These are phyloP conservation scores for Teleogryllus occipitalis DNA, from an alignment of 1,140 invertebrate genomes.

Conservation along the genomic window DNA sequence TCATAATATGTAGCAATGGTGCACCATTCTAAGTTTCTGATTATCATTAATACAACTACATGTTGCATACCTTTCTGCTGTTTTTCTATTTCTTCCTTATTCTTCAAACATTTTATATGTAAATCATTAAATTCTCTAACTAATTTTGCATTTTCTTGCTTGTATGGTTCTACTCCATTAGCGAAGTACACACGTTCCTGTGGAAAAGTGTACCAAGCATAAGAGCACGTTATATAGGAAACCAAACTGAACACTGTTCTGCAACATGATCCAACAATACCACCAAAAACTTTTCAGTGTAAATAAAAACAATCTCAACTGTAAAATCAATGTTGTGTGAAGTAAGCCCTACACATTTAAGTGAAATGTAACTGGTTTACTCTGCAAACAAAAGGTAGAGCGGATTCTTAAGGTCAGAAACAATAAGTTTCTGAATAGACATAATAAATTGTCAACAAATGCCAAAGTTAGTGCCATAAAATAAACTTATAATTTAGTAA, in stretches of 20 bases:
- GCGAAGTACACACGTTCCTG: slow-evolving; percentile 29
- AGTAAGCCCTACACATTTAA: too few relatives aligned
- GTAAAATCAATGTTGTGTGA: too few relatives aligned
- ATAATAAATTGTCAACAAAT: background rate
- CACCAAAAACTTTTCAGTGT: too few relatives aligned
- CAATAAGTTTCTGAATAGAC: background rate
- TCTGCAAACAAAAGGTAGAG: too few relatives aligned
- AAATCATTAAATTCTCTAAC: slow-evolving; percentile 63
- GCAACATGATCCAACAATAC: too few relatives aligned
- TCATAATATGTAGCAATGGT: background rate
- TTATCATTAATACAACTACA: background rate
- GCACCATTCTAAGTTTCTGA: background rate
- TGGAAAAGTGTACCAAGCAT: background rate
- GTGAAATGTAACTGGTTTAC: too few relatives aligned
- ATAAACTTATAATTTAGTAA: background rate
- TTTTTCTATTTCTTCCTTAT: slow-evolving; percentile 53
- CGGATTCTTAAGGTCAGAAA: too few relatives aligned
- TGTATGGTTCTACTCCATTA: slow-evolving; percentile 54
- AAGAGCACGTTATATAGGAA: too few relatives aligned
- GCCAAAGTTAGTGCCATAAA: background rate
- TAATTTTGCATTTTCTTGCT: slow-evolving; percentile 59
- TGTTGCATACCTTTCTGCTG: slow-evolving; percentile 39
- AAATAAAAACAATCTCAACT: too few relatives aligned
- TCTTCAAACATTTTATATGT: slow-evolving; percentile 54
- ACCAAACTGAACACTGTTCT: too few relatives aligned